A percentile compares a stretch with the other conserved stretches of the same genome.
Evolutionary conservation across 2,888 invertebrate species (phyloP).

Genomic region (Tetrapedia diversipes): DNA sequence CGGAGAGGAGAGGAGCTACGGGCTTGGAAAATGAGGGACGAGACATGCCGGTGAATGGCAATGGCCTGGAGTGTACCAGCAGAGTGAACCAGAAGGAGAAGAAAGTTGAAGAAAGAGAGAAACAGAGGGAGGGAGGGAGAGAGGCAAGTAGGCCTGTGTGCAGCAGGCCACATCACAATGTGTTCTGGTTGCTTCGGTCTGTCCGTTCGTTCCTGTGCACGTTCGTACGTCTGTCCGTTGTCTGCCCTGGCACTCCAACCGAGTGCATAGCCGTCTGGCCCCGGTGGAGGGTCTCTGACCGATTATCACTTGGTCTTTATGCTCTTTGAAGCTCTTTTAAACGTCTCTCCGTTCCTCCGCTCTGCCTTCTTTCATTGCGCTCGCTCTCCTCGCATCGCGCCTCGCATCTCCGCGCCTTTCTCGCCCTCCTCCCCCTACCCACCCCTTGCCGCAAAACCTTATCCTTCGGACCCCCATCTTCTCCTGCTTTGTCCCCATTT

Average conservation of each 20-base stretch:
- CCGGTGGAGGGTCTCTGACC: conserved; percentile 79
- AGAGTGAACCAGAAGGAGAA: conserved; percentile 28
- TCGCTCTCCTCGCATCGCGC: conserved; percentile 49
- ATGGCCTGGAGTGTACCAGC: conserved; percentile 56
- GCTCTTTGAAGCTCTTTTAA: conserved; percentile 78
- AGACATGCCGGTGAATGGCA: conserved; percentile 56
- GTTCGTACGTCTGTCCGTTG: conserved; percentile 69
- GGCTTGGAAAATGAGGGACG: conserved; percentile 55
- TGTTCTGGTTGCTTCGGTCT: conserved; percentile 63
- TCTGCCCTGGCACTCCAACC: conserved; percentile 69
- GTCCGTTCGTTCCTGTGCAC: conserved; percentile 51
- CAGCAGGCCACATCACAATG: conserved; percentile 62
- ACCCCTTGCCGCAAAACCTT: too few species aligned
- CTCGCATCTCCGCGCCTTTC: conserved; percentile 51
- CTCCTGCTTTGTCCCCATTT: conserved; percentile 35
- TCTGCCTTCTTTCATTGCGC: conserved; percentile 52
- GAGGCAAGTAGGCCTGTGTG: conserved; percentile 42
- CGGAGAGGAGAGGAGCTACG: conserved; percentile 19
- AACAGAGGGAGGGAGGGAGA: conserved; percentile 3
- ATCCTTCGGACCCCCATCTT: too few species aligned
- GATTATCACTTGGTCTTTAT: conserved; percentile 80
- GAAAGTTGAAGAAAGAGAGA: not conserved
- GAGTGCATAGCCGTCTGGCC: conserved; percentile 75
- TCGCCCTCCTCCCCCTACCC: conserved; percentile 6
- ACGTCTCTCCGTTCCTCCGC: conserved; percentile 49